phyloP scores from a whole-genome alignment of 1,140 invertebrate genomes.

The Bombus soroeensis region DNA sequence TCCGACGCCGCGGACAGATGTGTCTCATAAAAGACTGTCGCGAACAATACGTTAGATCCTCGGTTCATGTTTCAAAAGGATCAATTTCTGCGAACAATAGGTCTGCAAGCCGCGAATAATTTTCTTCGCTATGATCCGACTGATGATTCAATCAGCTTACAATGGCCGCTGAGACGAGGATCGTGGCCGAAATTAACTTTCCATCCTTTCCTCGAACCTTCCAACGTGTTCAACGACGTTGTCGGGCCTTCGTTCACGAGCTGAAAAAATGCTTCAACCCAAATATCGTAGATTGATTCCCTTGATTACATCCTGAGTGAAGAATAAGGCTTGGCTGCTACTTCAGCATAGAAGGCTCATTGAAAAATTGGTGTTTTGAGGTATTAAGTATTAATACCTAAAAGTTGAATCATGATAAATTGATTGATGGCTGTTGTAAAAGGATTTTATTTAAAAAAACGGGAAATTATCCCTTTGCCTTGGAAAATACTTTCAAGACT shows the following conservation, averaged over 20 bases:
- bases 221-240: background rate
- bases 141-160: background rate
- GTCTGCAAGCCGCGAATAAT: slow-evolving; percentile 27
- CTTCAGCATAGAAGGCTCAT: background rate
- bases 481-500: background rate
- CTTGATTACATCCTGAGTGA: slow-evolving; percentile 50
- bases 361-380: background rate
- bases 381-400: background rate
- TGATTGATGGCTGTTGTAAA: background rate
- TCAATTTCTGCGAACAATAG: slow-evolving; percentile 36
- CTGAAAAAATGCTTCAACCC: slow-evolving; percentile 57
- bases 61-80: slow-evolving; percentile 33
- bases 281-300: slow-evolving; percentile 59
- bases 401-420: background rate
- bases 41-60: slow-evolving; percentile 38
- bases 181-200: slow-evolving; percentile 26
- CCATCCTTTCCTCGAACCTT: background rate
- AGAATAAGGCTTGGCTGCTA: slow-evolving; percentile 44
- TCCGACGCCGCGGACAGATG: background rate
- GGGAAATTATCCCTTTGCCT: background rate
- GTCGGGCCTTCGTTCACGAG: background rate
- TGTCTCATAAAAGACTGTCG: slow-evolving; percentile 8
- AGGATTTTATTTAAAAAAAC: background rate
- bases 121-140: slow-evolving; percentile 10
- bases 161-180: background rate